Conservation (phyloP, 2,113 vertebrate genomes). For the Sebastes schlegelii region DNA sequence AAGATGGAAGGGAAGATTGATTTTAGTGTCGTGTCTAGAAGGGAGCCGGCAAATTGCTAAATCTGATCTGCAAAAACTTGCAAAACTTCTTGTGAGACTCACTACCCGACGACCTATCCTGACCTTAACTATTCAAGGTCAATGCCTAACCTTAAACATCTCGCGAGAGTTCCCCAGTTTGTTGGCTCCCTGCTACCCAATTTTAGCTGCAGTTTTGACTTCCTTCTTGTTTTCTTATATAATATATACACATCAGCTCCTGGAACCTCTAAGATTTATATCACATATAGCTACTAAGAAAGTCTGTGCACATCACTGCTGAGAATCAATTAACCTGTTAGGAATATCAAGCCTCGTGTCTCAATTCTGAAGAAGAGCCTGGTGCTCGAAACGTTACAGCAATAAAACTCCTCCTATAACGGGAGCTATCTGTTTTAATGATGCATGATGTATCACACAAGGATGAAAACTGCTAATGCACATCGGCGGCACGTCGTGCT, state of each 20-base stretch:
- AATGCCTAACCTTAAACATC: no score
- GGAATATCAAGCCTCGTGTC: not conserved
- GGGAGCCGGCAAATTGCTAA: no score
- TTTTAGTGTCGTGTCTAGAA: not conserved
- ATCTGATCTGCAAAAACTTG: no score
- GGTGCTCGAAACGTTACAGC: no score
- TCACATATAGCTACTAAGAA: not conserved
- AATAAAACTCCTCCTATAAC: no score
- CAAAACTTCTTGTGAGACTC: no score
- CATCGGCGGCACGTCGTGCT: not conserved
- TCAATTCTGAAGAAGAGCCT: not conserved
- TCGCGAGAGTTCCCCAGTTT: no score
- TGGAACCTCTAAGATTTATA: not conserved
- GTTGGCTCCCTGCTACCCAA: no score
- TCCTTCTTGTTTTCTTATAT: not conserved
- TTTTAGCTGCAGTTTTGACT: not conserved
- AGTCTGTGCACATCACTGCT: not conserved
- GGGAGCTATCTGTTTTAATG: no score
- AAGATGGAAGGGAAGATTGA: not conserved
- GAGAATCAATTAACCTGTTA: not conserved
- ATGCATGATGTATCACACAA: not conserved
- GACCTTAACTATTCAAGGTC: no score
- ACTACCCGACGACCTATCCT: no score
- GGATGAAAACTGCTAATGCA: not conserved
- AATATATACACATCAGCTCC: not conserved